Base-by-base conservation (phyloP, 1,140 invertebrate genomes). In the Rhynchophorus ferrugineus region DNA sequence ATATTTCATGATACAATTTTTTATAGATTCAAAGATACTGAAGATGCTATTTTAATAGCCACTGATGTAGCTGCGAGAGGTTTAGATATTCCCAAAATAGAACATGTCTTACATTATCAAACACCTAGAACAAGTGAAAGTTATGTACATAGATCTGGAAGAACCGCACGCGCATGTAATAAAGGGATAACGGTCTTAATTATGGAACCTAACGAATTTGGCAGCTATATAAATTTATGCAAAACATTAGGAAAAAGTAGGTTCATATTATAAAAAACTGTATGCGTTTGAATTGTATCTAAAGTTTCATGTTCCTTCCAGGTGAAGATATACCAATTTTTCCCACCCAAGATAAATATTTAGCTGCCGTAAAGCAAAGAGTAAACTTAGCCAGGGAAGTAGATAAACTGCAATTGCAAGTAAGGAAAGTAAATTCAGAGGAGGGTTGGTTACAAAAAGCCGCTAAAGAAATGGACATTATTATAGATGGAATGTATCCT, bases 61-160 rank as follows among this genome's bases (percentile, higher is more conserved):
- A 99, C 95, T 0, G 96, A 99, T 76, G 94, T 99, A 13, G 96
- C 95, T 9, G 94, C 96, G 0, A 75, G 96, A 55, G 96, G 96
- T 35, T 73, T 99, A 19, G 96, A 99, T 72, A 97, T 99, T 67
- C 88, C 91, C 3, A 80, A 85, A 64, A 84, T 99, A 2, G 81
- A 97, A 58, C 91, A 97, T 69, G 95, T 99, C 2, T 83, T 99
- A 61, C 96, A 99, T 71, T 99, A 97, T 75, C 94, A 99, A 74
- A 89, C 95, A 5, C 95, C 96, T 0, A 79, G 84, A 62, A 97
- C 94, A 13, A 87, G 89, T 21, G 95, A 99, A 75, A 86, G 84
- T 68, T 99, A 99, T 69, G 83, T 99, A 1, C 96, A 99, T 71
- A 76, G 96, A 44, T 96, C 92, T 73, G 96, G 96, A 0, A 76